Percentiles rank a stretch among this genome's conserved stretches.
phyloP scores from a whole-genome alignment of 2,113 vertebrate genomes.

The Megaceryle torquata region DNA sequence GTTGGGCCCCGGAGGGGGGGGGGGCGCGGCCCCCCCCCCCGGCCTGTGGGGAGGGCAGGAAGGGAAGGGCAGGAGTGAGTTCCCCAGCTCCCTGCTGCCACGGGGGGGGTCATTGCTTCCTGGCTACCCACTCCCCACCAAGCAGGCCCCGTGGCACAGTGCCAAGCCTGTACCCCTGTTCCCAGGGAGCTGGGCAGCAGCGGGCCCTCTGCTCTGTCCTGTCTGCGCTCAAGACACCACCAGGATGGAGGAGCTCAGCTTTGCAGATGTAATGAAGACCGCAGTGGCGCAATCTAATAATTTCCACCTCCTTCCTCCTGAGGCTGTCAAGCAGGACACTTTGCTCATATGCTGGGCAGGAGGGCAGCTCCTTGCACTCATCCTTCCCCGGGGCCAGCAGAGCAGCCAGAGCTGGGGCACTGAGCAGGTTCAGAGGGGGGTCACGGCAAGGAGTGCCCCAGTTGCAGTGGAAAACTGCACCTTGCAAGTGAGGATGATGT shows the following conservation, averaged over 20 bases:
- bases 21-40: too few species aligned
- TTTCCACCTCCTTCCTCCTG: neutral
- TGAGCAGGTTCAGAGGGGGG: neutral
- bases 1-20: too few species aligned
- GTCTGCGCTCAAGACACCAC: fast-evolving
- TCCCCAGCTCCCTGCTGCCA: too few species aligned
- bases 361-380: neutral
- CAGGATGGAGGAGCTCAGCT: neutral
- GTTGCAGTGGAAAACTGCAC: too few species aligned
- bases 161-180: neutral
- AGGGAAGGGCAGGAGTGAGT: too few species aligned
- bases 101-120: fast-evolving
- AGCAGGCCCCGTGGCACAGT: neutral
- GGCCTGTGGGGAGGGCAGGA: too few species aligned
- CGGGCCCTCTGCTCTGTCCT: neutral
- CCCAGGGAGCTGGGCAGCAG: fast-evolving
- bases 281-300: fast-evolving
- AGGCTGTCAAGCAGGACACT: neutral
- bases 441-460: fast-evolving
- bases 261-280: neutral
- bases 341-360: neutral
- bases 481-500: neutral
- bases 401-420: neutral
- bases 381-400: neutral
- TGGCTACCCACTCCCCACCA: neutral